Evolutionary conservation across 2,888 invertebrate species (phyloP), one percentile per base, ranked within the genome.

Genomic region (Eristalis pertinax): DNA sequence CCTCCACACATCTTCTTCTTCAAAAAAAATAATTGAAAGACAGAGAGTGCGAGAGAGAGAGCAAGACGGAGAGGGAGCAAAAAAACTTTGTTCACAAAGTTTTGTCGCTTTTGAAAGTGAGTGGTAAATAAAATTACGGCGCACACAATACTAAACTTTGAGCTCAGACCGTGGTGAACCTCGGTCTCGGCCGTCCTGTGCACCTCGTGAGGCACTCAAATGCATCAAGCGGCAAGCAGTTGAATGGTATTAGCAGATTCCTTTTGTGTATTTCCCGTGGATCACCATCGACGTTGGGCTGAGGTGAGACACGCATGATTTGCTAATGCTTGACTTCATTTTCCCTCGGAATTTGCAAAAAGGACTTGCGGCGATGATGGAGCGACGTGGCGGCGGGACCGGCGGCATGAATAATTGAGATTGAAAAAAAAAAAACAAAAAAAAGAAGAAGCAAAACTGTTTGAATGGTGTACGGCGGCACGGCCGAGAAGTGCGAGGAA

Each of bases 101-200:
- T 83, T 79, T 87, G 83, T 87, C 83, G 87, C 87, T 79, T 86
- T 87, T 84, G 68, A 76, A 84, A 75, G 82, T 78, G 83, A 83
- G 83, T 84, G 87, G 83, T 84, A 87, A 87, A 87, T 84, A 80
- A 87, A 87, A 87, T 87, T 84, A 87, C 75, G 79, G 64, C 83
- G 68, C 83, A 76, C 83, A 83, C 87, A 84, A 84, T 60, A 15
- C 60, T 87, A 80, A 75, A 84, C 72, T 84, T 82, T 76, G 69
- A 72, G 80, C 68, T 50, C 68, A 24, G 60, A 13, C 24, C 77
- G n/a, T 65, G 50, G n/a, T 50, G 43, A 50, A 50, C n/a, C n/a
- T 13, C 13, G 13, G n/a, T 19, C 19, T 50, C 50, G 5, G 4
- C n/a, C 50, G 8, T 19, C 50, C 50, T 19, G 32, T 5, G n/a